Base-by-base conservation (phyloP, 2,888 invertebrate genomes). In the Agrochola circellaris region DNA sequence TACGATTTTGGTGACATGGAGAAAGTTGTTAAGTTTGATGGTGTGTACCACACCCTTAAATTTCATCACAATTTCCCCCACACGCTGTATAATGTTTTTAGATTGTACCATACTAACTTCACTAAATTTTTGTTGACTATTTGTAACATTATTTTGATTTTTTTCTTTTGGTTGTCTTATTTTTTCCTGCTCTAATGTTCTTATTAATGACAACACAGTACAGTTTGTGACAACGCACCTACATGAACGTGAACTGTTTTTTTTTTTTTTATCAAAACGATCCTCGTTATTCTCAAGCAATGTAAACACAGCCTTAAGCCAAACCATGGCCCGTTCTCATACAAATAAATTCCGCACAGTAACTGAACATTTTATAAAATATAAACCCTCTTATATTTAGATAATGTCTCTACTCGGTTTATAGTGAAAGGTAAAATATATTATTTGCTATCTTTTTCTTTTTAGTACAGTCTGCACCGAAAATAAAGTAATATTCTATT, bases 391-490 rank as follows among this genome's bases (percentile, higher is more conserved):
- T 69, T 77, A 64, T 77, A 78, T 87, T 78, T 72, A 79, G 77
- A 80, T 85, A 80, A 84, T 75, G 69, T 69, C 73, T 73, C 73
- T 65, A 70, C 45, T 67, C 26, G 17, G 70, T 77, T 75, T 85
- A 87, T 84, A 82, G 77, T 79, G 71, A 75, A 75, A 70, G 69
- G 62, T 75, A 67, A 76, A 87, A 81, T 84, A 65, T 79, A 65
- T 87, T 84, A 75, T 75, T 77, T 67, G 72, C 30, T 65, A 78
- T 81, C 23, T 78, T 69, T 66, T 64, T 77, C 51, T 68, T 75
- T 72, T 62, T 51, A 30, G 73, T 84, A 83, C 79, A 83, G 74
- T 81, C 38, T 13, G 17, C 23, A 45, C 9, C 20, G 13, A 73
- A 84, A 75, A 77, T 17, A 67, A 48, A 7, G 2, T 30, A 8